Percentiles rank a stretch among this genome's conserved stretches.
Conservation (phyloP, 2,113 vertebrate species). For the Murina feae region DNA sequence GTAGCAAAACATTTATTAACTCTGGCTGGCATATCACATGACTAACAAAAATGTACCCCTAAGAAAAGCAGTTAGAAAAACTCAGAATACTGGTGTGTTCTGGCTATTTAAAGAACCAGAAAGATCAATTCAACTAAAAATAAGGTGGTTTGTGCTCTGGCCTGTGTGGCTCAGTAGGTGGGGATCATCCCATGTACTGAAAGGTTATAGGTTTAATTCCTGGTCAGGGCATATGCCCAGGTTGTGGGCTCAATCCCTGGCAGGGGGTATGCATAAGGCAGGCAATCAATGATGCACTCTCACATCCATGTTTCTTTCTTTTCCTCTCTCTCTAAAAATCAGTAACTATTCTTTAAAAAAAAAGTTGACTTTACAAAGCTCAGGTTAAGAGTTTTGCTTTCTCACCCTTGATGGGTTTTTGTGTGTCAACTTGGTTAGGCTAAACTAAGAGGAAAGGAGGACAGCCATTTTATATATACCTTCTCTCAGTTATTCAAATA, state of each 20-base stretch:
- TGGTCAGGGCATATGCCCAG: no score
- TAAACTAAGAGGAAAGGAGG: neutral
- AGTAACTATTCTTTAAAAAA: no score
- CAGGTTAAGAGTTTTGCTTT: neutral
- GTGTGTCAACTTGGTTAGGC: neutral
- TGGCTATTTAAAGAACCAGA: neutral
- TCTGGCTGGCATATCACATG: neutral
- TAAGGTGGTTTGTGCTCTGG: neutral
- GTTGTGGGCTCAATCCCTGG: no score
- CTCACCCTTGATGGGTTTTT: neutral
- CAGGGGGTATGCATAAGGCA: no score
- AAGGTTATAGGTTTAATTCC: no score
- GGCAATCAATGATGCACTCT: no score
- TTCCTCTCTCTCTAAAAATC: no score
- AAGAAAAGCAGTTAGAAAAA: slow-evolving; percentile 28
- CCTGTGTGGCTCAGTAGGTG: no score
- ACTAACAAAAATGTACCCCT: neutral
- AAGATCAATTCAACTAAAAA: neutral
- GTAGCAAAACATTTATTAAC: neutral
- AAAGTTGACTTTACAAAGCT: neutral
- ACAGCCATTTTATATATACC: neutral
- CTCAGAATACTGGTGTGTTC: neutral
- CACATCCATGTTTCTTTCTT: no score
- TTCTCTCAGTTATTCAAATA: neutral
- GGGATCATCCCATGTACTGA: no score